A percentile compares a stretch with the other conserved stretches of the same genome.
These are phyloP conservation scores for Tupaia chinensis DNA, from an alignment of 2,113 vertebrate genomes.

Conservation along the genomic window DNA sequence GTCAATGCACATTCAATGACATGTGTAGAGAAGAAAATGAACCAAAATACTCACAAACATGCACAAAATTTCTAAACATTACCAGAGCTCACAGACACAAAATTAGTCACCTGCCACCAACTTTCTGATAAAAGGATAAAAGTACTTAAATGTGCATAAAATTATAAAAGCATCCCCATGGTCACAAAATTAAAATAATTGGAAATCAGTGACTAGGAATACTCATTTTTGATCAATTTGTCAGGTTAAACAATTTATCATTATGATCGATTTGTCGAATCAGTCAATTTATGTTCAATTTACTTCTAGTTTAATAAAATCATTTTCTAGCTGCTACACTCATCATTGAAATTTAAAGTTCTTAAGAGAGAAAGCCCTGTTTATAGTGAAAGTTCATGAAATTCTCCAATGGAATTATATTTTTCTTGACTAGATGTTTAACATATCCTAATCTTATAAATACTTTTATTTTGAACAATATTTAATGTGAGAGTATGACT, in stretches of 20 bases:
- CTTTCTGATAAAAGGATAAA: not conserved
- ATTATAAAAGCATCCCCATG: not conserved
- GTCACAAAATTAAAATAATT: not conserved
- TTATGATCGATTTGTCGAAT: constrained; percentile 25
- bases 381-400: not conserved
- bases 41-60: constrained; percentile 6
- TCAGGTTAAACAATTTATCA: constrained; percentile 24
- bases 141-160: constrained; percentile 8
- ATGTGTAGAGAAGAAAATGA: constrained; percentile 28
- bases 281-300: not conserved
- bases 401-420: not conserved
- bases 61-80: not conserved
- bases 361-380: not conserved
- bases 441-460: not conserved
- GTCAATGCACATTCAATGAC: not conserved
- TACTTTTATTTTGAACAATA: not conserved
- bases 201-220: not conserved
- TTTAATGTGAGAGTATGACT: not conserved
- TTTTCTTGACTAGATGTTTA: not conserved
- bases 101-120: not conserved
- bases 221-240: constrained; percentile 9
- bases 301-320: constrained; percentile 10
- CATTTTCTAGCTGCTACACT: not conserved
- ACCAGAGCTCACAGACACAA: not conserved
- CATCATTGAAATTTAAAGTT: constrained; percentile 16